phyloP scores from a whole-genome alignment of 2,888 invertebrate species.

The Diloba caeruleocephala region DNA sequence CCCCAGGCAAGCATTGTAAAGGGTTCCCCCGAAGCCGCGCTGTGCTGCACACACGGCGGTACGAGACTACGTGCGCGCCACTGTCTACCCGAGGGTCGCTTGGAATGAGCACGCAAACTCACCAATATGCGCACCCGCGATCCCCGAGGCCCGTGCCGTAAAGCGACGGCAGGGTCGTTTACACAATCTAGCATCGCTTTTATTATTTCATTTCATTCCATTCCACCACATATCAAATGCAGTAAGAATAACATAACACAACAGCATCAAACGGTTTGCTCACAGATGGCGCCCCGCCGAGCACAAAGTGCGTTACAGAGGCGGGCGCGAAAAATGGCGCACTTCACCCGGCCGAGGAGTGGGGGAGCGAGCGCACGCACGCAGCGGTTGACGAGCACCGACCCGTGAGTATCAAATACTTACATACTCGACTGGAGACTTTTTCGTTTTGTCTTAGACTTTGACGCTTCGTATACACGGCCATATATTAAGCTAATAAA shows the following conservation, averaged over 20 bases:
- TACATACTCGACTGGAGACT: neutral
- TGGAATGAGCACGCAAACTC: too few species aligned
- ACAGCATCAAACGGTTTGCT: constrained; percentile 21
- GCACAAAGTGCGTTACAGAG: constrained; percentile 68
- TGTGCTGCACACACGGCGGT: too few species aligned
- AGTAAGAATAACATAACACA: constrained; percentile 17
- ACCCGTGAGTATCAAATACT: constrained; percentile 62
- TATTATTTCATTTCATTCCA: neutral
- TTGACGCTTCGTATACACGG: too few species aligned
- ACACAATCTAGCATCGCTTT: too few species aligned
- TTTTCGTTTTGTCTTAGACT: neutral
- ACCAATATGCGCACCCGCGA: too few species aligned
- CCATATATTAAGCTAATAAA: too few species aligned
- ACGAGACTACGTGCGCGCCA: too few species aligned
- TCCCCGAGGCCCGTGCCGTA: too few species aligned
- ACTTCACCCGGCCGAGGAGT: constrained; percentile 70
- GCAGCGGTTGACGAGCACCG: constrained; percentile 61
- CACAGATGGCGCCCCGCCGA: constrained; percentile 73
- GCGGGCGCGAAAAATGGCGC: constrained; percentile 75
- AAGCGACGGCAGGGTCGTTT: too few species aligned
- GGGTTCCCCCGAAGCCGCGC: too few species aligned
- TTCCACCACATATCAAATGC: neutral
- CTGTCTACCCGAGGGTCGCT: too few species aligned
- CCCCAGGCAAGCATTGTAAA: too few species aligned
- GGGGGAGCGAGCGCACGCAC: constrained; percentile 66